These are phyloP conservation scores for Nyctereutes procyonoides DNA, from an alignment of 2,113 vertebrate genomes.

Conservation along the genomic window DNA sequence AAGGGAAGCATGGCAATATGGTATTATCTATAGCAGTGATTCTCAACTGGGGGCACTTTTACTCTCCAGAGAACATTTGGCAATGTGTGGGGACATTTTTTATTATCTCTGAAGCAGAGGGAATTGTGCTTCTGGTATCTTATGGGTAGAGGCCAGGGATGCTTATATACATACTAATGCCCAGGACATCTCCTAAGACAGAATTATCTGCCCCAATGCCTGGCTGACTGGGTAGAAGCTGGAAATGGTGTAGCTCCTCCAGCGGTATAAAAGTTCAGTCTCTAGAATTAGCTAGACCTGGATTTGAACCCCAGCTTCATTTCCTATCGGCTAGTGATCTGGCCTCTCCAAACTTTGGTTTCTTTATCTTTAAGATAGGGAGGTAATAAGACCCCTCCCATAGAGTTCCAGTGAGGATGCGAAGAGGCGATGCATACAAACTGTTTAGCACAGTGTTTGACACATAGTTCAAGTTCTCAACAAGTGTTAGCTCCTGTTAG, in stretches of 20 bases:
- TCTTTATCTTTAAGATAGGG: neutral
- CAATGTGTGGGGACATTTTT: neutral
- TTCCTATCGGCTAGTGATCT: neutral
- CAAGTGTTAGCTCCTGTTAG: neutral
- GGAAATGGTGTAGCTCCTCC: fast-evolving
- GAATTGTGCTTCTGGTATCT: neutral
- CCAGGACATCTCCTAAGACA: neutral
- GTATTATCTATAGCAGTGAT: neutral
- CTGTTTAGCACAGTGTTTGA: neutral
- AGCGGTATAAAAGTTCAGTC: neutral
- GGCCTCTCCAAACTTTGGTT: neutral
- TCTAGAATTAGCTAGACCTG: neutral
- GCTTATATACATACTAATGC: neutral
- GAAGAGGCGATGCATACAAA: neutral
- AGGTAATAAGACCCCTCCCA: neutral
- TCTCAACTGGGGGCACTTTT: neutral
- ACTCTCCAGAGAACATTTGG: neutral
- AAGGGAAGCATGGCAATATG: neutral
- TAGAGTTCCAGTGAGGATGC: neutral
- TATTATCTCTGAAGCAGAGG: neutral
- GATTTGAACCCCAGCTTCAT: neutral
- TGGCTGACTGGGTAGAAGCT: neutral
- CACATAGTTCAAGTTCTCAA: neutral
- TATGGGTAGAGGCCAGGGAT: neutral
- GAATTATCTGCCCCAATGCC: neutral